A percentile compares a stretch with the other conserved stretches of the same genome.
Conservation (phyloP, 2,888 invertebrate species). For the Agonopterix subpropinquella region DNA sequence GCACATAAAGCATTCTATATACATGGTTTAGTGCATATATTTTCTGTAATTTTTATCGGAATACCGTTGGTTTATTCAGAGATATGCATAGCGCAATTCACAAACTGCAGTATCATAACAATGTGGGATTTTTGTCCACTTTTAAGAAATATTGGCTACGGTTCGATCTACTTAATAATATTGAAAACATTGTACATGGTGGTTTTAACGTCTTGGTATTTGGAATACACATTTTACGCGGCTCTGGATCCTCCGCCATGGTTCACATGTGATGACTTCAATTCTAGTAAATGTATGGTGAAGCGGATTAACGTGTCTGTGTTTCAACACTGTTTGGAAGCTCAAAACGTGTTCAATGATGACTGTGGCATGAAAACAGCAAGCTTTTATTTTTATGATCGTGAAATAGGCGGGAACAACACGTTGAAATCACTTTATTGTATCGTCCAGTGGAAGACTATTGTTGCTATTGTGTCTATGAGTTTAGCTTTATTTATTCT, state of each 20-base stretch:
- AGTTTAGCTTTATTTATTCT: constrained; percentile 36
- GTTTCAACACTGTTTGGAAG: constrained; percentile 60
- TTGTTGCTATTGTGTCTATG: constrained; percentile 27
- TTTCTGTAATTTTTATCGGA: constrained; percentile 45
- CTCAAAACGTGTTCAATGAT: constrained; percentile 42
- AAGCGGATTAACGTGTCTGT: constrained; percentile 51
- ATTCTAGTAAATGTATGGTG: constrained; percentile 50
- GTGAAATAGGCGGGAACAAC: constrained; percentile 46
- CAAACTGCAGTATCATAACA: constrained; percentile 44
- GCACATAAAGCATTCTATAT: constrained; percentile 48
- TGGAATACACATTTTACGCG: constrained; percentile 49
- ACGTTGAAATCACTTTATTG: constrained; percentile 28
- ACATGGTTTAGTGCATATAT: constrained; percentile 30
- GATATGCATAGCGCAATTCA: constrained; percentile 58
- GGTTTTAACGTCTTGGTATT: constrained; percentile 49
- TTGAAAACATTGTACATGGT: constrained; percentile 44
- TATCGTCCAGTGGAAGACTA: constrained; percentile 40
- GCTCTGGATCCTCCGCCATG: constrained; percentile 53
- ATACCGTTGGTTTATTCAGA: constrained; percentile 61
- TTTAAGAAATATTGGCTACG: constrained; percentile 48
- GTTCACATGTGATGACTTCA: constrained; percentile 49
- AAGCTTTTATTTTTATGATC: constrained; percentile 50
- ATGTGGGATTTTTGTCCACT: constrained; percentile 61
- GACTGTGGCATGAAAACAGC: constrained; percentile 60
- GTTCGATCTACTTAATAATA: constrained; percentile 36